A percentile compares a stretch with the other conserved stretches of the same genome.
These are phyloP conservation scores for Leucophora obtusa DNA, from an alignment of 2,888 invertebrate species.

Conservation along the genomic window DNA sequence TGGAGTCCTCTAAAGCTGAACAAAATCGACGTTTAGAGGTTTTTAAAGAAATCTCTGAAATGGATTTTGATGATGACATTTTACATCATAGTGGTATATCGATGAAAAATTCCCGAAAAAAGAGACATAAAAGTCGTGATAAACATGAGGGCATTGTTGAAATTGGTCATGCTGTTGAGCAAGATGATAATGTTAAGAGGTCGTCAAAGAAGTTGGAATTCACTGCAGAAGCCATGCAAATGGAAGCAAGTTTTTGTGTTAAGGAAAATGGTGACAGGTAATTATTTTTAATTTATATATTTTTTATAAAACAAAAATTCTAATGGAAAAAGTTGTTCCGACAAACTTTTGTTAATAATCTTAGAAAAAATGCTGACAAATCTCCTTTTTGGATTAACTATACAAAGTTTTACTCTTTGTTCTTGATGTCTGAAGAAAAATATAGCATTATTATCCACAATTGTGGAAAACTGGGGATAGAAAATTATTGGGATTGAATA, in stretches of 20 bases:
- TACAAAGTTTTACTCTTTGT: too few relatives aligned
- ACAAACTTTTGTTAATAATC: too few relatives aligned
- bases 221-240: conserved; percentile 76
- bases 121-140: conserved; percentile 52
- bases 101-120: conserved; percentile 64
- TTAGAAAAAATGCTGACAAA: too few relatives aligned
- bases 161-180: conserved; percentile 71
- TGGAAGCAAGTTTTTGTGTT: conserved; percentile 79
- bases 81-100: conserved; percentile 81
- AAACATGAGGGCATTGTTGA: conserved; percentile 74
- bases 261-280: conserved; percentile 34
- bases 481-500: too few relatives aligned
- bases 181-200: background rate
- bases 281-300: background rate
- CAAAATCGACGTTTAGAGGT: conserved; percentile 81
- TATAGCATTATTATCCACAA: too few relatives aligned
- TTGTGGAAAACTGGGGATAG: too few relatives aligned
- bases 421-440: too few relatives aligned
- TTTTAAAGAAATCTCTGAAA: conserved; percentile 85
- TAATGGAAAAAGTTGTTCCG: too few relatives aligned
- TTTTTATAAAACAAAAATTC: too few relatives aligned
- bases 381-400: too few relatives aligned
- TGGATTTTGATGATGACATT: conserved; percentile 85
- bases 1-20: conserved; percentile 75
- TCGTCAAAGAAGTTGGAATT: conserved; percentile 57